phyloP scores from a whole-genome alignment of 2,113 vertebrate genomes.

The Dunckerocampus dactyliophorus region DNA sequence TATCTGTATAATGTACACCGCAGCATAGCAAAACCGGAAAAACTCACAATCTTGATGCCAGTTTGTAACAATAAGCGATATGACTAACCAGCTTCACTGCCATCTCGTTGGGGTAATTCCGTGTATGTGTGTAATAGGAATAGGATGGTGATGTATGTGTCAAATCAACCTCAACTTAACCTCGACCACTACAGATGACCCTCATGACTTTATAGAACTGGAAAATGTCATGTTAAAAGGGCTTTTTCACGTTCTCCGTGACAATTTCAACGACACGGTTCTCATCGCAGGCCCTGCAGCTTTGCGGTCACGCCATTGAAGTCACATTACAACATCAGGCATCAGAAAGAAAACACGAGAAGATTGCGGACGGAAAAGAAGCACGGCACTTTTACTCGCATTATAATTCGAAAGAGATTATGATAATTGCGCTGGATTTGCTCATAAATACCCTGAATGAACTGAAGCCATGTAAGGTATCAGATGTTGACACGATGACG shows the following conservation, averaged over 20 bases:
- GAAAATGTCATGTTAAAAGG: neutral
- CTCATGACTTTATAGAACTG: neutral
- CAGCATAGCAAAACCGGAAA: too few relatives aligned
- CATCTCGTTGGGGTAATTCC: neutral
- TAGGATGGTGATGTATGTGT: neutral
- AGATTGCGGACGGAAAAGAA: conserved; percentile 1
- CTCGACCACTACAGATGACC: neutral
- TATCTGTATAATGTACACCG: too few relatives aligned
- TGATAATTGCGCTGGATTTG: neutral
- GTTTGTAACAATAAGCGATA: too few relatives aligned
- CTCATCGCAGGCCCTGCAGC: conserved; percentile 30
- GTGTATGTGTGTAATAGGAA: too few relatives aligned
- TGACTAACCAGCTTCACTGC: neutral
- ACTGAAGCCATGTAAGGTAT: too few relatives aligned
- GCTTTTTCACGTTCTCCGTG: too few relatives aligned
- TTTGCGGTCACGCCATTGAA: conserved; percentile 8
- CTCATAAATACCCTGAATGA: neutral
- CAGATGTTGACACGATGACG: conserved; percentile 12
- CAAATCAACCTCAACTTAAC: neutral
- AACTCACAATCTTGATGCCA: too few relatives aligned
- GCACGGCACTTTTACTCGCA: neutral
- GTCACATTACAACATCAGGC: conserved; percentile 16
- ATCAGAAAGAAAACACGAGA: neutral
- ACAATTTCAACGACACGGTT: conserved; percentile 27
- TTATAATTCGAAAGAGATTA: conserved; percentile 4